phyloP scores from a whole-genome alignment of 2,797 vertebrate genomes.

The Pipistrellus kuhlii region DNA sequence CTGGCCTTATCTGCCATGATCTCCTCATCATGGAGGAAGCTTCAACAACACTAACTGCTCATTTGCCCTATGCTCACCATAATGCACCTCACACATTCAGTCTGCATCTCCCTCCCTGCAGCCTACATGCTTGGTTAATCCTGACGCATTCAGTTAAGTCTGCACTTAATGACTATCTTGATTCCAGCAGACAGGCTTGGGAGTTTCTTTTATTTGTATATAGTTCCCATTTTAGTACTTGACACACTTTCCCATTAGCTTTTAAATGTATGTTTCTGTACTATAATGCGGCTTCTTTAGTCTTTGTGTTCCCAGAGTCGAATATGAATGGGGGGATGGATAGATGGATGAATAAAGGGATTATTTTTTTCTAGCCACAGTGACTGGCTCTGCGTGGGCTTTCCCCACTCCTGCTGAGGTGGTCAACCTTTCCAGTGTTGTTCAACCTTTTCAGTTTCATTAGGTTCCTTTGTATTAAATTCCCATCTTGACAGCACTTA shows the following conservation, averaged over 20 bases:
- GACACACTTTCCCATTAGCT: neutral
- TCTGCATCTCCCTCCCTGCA: neutral
- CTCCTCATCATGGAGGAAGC: neutral
- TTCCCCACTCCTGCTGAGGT: neutral
- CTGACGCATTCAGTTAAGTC: neutral
- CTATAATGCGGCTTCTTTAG: neutral
- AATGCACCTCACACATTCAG: neutral
- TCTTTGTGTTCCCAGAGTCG: neutral
- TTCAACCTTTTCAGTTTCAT: neutral
- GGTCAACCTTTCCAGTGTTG: no score
- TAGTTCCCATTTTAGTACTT: neutral
- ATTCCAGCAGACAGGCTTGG: neutral
- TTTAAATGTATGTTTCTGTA: neutral
- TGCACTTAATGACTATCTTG: neutral
- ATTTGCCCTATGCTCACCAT: neutral
- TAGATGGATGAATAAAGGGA: neutral
- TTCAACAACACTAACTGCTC: neutral
- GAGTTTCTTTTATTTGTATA: slow-evolving; percentile 2
- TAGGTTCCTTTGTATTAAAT: neutral
- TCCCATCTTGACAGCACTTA: neutral
- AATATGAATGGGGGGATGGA: neutral
- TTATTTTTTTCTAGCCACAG: neutral
- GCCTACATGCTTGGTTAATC: neutral
- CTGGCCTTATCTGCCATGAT: neutral
- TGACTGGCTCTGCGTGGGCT: neutral